Conservation (phyloP, 2,797 vertebrate species). For the Etheostoma perlongum region DNA sequence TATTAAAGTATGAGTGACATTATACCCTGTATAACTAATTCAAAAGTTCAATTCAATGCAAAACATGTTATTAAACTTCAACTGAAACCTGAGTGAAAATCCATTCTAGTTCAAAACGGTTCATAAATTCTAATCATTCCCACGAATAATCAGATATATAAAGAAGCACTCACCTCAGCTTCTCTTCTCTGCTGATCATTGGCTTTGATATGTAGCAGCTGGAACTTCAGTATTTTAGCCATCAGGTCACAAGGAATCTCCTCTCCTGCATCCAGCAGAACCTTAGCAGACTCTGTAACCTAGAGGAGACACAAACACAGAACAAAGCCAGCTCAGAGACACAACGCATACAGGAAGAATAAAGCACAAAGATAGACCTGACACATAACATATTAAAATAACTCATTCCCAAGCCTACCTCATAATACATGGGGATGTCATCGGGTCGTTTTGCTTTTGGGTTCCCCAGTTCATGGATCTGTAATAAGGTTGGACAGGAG, state of each 20-base stretch:
- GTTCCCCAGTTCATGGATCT: conserved; percentile 83
- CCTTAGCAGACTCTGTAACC: conserved; percentile 88
- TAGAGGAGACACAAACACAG: conserved; percentile 54
- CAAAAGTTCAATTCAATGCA: not conserved
- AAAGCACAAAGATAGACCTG: not conserved
- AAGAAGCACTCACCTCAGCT: conserved; percentile 77
- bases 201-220: conserved; percentile 88
- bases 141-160: not conserved
- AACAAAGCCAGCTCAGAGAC: not conserved
- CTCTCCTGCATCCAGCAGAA: conserved; percentile 85
- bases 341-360: not conserved
- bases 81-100: not conserved
- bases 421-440: conserved; percentile 67
- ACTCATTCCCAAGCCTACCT: conserved; percentile 67
- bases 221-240: conserved; percentile 93
- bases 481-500: not conserved
- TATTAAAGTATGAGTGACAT: not conserved
- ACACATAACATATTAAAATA: not conserved
- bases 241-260: conserved; percentile 87
- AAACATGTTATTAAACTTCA: not conserved
- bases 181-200: conserved; percentile 84
- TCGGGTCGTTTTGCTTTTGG: conserved; percentile 78
- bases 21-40: not conserved
- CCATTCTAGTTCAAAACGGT: not conserved
- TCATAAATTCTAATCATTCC: not conserved